These are phyloP conservation scores for Forbesichthys papilliferus DNA, from an alignment of 2,113 vertebrate genomes.

Conservation along the genomic window DNA sequence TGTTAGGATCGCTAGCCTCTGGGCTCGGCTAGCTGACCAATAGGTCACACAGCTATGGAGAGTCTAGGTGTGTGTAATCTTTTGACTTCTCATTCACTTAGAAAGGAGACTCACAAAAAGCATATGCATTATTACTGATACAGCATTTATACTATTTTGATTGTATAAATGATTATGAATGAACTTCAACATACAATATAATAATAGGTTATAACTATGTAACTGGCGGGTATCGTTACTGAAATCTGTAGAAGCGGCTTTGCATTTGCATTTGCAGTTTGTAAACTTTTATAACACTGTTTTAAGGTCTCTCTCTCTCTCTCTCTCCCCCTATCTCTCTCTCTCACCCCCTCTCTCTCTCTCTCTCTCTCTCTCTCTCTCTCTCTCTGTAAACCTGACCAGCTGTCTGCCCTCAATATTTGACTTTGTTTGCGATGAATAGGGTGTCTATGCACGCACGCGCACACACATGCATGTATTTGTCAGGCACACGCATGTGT, in stretches of 20 bases:
- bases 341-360: neutral
- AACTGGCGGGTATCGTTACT: no score
- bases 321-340: neutral
- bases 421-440: slow-evolving; percentile 73
- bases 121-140: no score
- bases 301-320: slow-evolving; percentile 35
- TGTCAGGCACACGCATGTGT: neutral
- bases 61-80: slow-evolving; percentile 3
- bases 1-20: slow-evolving; percentile 28
- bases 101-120: no score
- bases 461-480: neutral
- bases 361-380: slow-evolving; percentile 43
- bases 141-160: neutral
- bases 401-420: slow-evolving; percentile 70
- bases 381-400: slow-evolving; percentile 62
- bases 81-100: no score
- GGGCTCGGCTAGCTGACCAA: slow-evolving; percentile 25
- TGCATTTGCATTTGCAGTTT: slow-evolving; percentile 5
- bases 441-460: slow-evolving; percentile 16
- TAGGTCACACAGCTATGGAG: slow-evolving; percentile 28
- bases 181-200: no score
- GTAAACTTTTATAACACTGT: slow-evolving; percentile 64
- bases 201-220: no score
- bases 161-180: neutral
- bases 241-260: no score